phyloP scores from a whole-genome alignment of 1,140 invertebrate genomes.

The Lepeophtheirus salmonis region DNA sequence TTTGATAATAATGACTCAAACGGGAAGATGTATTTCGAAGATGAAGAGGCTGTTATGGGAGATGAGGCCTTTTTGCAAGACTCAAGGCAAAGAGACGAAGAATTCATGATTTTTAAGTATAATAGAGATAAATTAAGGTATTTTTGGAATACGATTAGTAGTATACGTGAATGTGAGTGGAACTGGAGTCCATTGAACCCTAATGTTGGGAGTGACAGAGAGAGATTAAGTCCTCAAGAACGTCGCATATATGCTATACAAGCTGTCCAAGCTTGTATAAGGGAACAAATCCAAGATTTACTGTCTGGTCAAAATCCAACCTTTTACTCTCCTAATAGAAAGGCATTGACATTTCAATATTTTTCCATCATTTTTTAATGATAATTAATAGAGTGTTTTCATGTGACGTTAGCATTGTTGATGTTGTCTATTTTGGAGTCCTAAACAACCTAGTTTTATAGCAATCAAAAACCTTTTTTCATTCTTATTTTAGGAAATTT shows the following conservation, averaged over 20 bases:
- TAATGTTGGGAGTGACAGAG: neutral
- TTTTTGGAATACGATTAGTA: neutral
- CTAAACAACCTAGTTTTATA: too few species aligned
- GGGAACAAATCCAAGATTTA: neutral
- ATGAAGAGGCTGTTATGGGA: neutral
- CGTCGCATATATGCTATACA: neutral
- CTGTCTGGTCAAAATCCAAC: neutral
- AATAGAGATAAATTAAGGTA: neutral
- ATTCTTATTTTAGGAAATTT: too few species aligned
- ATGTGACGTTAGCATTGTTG: too few species aligned
- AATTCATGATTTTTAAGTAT: neutral
- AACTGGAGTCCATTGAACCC: neutral
- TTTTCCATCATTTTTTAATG: too few species aligned
- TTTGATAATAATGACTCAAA: neutral
- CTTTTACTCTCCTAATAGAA: neutral
- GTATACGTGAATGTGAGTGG: neutral
- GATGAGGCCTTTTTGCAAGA: neutral
- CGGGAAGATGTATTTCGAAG: neutral
- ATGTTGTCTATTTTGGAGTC: too few species aligned
- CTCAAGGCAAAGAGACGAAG: neutral
- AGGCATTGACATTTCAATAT: neutral
- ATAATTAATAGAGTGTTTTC: too few species aligned
- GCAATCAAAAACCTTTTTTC: too few species aligned
- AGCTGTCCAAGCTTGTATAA: neutral
- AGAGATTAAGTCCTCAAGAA: neutral